Percentiles rank a stretch among this genome's conserved stretches.
These are phyloP conservation scores for Strix aluco DNA, from an alignment of 2,113 vertebrate genomes.

Conservation along the genomic window DNA sequence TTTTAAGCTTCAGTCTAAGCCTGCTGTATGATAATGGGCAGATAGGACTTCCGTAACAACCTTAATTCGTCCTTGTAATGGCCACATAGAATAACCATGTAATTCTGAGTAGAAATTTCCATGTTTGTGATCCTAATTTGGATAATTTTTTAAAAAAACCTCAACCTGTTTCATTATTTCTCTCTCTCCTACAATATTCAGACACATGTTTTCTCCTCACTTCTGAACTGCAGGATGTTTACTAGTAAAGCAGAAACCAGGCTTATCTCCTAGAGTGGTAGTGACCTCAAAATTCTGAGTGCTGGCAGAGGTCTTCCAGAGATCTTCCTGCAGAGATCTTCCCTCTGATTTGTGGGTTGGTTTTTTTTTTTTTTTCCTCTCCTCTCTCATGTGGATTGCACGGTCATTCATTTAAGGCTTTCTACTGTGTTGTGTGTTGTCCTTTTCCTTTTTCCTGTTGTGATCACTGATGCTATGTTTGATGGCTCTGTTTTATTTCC, in stretches of 20 bases:
- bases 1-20: background rate
- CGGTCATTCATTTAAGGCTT: fast-evolving
- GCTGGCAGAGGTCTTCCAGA: background rate
- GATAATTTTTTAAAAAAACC: background rate
- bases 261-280: background rate
- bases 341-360: background rate
- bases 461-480: background rate
- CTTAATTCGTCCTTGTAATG: background rate
- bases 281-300: background rate
- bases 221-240: background rate
- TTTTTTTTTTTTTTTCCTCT: background rate
- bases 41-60: background rate
- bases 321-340: background rate
- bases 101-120: background rate
- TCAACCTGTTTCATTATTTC: background rate
- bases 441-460: background rate
- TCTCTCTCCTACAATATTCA: background rate
- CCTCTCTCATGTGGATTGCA: background rate
- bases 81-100: background rate
- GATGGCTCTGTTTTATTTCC: background rate
- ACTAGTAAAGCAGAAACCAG: background rate
- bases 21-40: background rate
- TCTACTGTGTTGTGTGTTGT: background rate
- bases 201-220: background rate
- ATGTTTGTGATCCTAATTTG: background rate